Percentiles rank a stretch among this genome's conserved stretches.
Evolutionary conservation across 53 echinoderm and acorn worm genomes (phyloP).

Genomic region (Echinometra lucunter): DNA sequence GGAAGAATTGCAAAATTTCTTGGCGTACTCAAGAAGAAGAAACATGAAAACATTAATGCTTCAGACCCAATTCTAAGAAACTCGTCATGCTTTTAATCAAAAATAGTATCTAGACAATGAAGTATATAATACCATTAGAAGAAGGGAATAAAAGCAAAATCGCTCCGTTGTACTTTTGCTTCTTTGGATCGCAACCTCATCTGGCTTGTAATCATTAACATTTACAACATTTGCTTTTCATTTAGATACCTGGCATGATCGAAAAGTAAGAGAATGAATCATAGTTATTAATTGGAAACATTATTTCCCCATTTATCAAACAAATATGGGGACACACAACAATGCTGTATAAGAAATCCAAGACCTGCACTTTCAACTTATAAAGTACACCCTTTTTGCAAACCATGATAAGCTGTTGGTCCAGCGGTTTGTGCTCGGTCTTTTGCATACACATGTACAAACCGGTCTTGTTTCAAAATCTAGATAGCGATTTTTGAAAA

Average conservation of each 20-base stretch:
- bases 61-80: neutral
- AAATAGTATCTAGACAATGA: neutral
- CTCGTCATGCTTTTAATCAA: neutral
- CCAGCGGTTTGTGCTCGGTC: no score
- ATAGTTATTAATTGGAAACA: neutral
- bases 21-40: neutral
- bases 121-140: neutral
- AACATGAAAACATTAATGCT: constrained; percentile 22
- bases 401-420: no score
- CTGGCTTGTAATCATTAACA: neutral
- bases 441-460: no score
- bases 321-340: neutral
- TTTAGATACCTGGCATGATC: neutral
- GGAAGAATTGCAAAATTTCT: neutral
- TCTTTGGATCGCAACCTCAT: neutral
- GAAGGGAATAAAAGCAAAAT: neutral
- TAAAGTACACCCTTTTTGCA: neutral
- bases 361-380: neutral
- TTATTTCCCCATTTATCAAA: neutral
- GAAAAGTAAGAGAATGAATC: neutral
- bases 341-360: neutral
- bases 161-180: neutral
- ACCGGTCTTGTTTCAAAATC: no score
- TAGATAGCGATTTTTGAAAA: no score
- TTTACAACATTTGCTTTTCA: neutral